Evolutionary conservation across 1,140 invertebrate species (phyloP).

Genomic region (Drosophila eugracilis): DNA sequence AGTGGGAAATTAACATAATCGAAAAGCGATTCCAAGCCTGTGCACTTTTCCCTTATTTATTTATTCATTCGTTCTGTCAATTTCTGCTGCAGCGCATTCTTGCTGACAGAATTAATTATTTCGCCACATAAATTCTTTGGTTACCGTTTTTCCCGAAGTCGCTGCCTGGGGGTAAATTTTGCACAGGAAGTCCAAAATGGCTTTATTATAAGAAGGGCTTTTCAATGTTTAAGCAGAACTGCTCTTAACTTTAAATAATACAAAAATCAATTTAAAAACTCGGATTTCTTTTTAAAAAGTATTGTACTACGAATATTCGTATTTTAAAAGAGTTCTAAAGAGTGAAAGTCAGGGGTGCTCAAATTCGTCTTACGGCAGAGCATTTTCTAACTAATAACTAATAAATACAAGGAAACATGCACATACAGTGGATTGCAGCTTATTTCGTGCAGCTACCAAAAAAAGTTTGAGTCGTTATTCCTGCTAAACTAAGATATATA

Average conservation of each 20-base stretch:
- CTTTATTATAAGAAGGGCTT: constrained; percentile 23
- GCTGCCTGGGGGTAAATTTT: constrained; percentile 24
- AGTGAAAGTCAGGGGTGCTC: no score
- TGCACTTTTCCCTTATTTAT: constrained; percentile 48
- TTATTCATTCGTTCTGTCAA: constrained; percentile 64
- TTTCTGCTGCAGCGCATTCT: constrained; percentile 64
- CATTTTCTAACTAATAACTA: no score
- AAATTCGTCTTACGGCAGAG: no score
- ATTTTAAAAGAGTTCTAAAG: no score
- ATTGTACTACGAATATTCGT: no score
- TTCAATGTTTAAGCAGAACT: not conserved
- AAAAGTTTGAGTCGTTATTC: no score
- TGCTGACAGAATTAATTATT: constrained; percentile 80
- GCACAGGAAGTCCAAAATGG: constrained; percentile 33
- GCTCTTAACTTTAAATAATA: not conserved
- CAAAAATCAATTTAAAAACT: not conserved
- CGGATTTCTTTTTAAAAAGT: no score
- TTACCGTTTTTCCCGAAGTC: constrained; percentile 16
- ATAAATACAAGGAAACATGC: no score
- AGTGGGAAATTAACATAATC: constrained; percentile 77
- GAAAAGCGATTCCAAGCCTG: constrained; percentile 71
- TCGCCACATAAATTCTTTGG: constrained; percentile 75
- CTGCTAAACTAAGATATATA: no score
- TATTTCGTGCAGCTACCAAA: no score
- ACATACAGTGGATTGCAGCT: no score